These are phyloP conservation scores for Spatula clypeata DNA, from an alignment of 2,797 vertebrate genomes.

Conservation along the genomic window DNA sequence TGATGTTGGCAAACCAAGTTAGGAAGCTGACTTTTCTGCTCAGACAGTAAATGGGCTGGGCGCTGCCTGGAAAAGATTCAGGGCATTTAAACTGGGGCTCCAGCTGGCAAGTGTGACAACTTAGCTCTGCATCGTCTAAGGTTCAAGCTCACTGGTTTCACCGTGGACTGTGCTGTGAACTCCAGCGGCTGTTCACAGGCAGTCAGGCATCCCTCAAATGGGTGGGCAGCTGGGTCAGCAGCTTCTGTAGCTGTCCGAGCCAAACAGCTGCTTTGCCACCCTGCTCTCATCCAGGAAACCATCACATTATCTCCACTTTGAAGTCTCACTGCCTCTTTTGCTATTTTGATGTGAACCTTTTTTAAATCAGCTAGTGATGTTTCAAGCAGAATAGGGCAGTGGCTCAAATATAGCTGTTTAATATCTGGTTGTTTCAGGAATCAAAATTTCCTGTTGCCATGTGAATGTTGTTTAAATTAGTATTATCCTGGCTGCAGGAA, in stretches of 20 bases:
- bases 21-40: not conserved
- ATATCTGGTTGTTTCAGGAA: not conserved
- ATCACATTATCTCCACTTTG: not conserved
- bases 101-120: not conserved
- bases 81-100: not conserved
- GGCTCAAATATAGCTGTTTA: not conserved
- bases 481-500: not conserved
- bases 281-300: not conserved
- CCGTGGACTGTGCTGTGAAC: not conserved
- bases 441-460: not conserved
- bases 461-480: not conserved
- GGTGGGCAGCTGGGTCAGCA: not conserved
- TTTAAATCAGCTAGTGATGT: not conserved
- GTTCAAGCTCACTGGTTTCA: not conserved
- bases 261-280: not conserved
- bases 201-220: rapidly evolving
- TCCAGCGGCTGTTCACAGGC: not conserved
- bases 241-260: not conserved
- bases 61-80: not conserved
- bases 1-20: not conserved
- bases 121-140: not conserved
- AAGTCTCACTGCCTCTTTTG: not conserved
- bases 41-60: not conserved
- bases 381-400: not conserved
- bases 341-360: not conserved